These are phyloP conservation scores for Drosophila guanche DNA, from an alignment of 1,140 invertebrate species.

Conservation along the genomic window DNA sequence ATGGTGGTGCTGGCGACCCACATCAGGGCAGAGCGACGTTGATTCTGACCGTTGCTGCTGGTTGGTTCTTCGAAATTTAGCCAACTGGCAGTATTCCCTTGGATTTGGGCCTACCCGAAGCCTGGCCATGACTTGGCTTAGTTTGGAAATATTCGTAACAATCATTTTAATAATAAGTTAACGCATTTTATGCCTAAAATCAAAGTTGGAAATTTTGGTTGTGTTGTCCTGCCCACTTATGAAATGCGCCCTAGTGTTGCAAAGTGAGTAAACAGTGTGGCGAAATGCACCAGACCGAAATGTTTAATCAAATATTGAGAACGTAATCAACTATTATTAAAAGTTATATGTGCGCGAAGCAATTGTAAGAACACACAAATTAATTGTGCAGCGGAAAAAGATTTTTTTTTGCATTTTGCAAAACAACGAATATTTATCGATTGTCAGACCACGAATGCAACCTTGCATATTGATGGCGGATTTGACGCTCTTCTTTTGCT, in stretches of 20 bases:
- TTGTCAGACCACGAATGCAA: constrained; percentile 30
- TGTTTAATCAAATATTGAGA: background rate
- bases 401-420: too few relatives aligned
- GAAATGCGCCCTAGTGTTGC: constrained; percentile 62
- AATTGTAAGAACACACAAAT: too few relatives aligned
- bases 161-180: constrained; percentile 53
- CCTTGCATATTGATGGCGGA: constrained; percentile 72
- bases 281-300: background rate
- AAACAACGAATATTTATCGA: constrained; percentile 25
- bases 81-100: constrained; percentile 23
- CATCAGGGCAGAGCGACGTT: constrained; percentile 13
- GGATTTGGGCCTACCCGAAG: constrained; percentile 20
- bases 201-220: constrained; percentile 12
- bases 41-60: constrained; percentile 1
- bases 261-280: constrained; percentile 17
- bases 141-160: constrained; percentile 50
- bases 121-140: constrained; percentile 41
- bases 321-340: too few relatives aligned
- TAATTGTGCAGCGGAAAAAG: too few relatives aligned
- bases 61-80: constrained; percentile 1
- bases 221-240: constrained; percentile 41
- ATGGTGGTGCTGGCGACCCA: background rate
- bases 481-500: constrained; percentile 71
- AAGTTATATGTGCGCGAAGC: background rate
- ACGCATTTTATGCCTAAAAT: constrained; percentile 42